Evolutionary conservation across 1,140 invertebrate species (phyloP).

Genomic region (Pentalonia nigronervosa): DNA sequence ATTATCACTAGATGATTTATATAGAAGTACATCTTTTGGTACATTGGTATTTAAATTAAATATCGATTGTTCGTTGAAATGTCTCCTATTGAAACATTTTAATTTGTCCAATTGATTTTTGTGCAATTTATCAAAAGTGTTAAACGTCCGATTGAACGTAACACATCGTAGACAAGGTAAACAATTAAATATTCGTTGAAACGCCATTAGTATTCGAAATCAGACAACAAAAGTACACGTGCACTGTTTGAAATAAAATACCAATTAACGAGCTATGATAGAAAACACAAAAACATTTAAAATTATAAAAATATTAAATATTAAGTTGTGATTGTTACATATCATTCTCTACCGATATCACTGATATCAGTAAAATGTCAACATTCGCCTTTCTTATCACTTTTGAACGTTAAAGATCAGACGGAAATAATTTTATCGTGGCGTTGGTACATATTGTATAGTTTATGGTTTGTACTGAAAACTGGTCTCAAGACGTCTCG

Average conservation of each 20-base stretch:
- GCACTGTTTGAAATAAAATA: no score
- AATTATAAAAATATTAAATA: no score
- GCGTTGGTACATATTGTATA: no score
- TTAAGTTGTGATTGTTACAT: no score
- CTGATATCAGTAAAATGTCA: no score
- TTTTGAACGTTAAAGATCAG: background rate
- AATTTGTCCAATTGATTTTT: background rate
- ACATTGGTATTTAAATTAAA: slow-evolving; percentile 35
- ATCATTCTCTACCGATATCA: no score
- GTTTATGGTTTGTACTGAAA: no score
- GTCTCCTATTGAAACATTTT: background rate
- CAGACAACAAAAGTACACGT: background rate
- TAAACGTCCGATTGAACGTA: background rate
- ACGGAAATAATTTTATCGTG: no score
- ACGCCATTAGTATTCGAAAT: background rate
- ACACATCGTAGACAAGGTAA: background rate
- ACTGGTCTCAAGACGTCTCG: background rate
- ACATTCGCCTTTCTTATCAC: background rate
- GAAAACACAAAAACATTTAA: background rate
- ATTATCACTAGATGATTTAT: slow-evolving; percentile 27
- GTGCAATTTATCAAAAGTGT: background rate
- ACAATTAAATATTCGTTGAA: background rate
- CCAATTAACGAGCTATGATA: background rate
- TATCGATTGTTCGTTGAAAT: slow-evolving; percentile 23
- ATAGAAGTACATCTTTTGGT: slow-evolving; percentile 27